Percentiles rank a stretch among this genome's conserved stretches.
phyloP scores from a whole-genome alignment of 1,140 invertebrate genomes.

The Semibalanus balanoides region DNA sequence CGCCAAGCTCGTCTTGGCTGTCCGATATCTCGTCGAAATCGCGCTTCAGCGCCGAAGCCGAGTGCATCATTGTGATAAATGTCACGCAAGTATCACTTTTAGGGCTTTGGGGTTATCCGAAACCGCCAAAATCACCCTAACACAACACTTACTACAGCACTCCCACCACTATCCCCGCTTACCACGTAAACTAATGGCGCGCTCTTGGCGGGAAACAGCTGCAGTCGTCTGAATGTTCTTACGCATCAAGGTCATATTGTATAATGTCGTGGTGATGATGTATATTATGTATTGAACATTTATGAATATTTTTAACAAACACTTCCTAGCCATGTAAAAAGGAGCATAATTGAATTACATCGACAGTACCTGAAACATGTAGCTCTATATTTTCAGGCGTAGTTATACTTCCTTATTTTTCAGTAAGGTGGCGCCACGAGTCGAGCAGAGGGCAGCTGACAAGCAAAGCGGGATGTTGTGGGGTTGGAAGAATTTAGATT shows the following conservation, averaged over 20 bases:
- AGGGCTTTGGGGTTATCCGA: no score
- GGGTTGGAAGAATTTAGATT: no score
- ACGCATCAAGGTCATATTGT: not conserved
- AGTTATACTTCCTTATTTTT: not conserved
- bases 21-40: not conserved
- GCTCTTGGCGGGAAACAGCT: not conserved
- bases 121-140: not conserved
- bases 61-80: not conserved
- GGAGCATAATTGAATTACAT: not conserved
- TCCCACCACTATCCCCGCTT: not conserved
- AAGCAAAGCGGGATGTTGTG: no score
- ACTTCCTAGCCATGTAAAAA: no score
- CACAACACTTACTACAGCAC: not conserved
- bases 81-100: not conserved
- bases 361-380: not conserved
- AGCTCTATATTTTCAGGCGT: not conserved
- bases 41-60: not conserved
- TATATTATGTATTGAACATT: no score
- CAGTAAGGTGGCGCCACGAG: no score
- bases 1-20: not conserved
- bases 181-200: not conserved
- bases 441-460: no score
- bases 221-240: not conserved
- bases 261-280: no score
- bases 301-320: no score